Evolutionary conservation across 2,888 invertebrate genomes (phyloP).

Genomic region (Acanthococcus lagerstroemiae): DNA sequence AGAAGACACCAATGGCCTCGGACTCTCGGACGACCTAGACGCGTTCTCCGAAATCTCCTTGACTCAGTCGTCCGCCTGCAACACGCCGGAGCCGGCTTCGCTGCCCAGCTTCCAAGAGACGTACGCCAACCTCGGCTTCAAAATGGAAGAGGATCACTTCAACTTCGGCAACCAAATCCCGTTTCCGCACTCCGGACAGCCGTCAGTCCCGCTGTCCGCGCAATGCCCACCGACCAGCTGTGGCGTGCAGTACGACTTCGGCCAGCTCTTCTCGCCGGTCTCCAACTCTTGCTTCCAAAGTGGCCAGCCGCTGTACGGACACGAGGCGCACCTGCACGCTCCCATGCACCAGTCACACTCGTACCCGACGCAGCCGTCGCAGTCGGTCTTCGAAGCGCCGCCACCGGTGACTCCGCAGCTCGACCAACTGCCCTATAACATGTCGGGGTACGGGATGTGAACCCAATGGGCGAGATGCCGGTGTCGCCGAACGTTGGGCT

Average conservation of each 20-base stretch:
- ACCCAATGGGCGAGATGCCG: background rate
- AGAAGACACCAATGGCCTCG: slow-evolving; percentile 14
- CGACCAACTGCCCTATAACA: background rate
- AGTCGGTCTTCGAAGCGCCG: slow-evolving; percentile 8
- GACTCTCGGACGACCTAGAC: slow-evolving; percentile 19
- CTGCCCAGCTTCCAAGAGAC: slow-evolving; percentile 80
- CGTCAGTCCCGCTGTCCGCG: background rate
- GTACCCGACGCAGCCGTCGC: slow-evolving; percentile 31
- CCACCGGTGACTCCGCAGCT: slow-evolving; percentile 36
- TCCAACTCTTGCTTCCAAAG: background rate
- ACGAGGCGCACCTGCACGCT: slow-evolving; percentile 38
- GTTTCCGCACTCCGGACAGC: slow-evolving; percentile 34
- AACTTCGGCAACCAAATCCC: slow-evolving; percentile 45
- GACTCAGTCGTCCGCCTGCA: slow-evolving; percentile 2
- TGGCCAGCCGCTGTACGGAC: slow-evolving; percentile 34
- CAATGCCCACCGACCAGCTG: slow-evolving; percentile 38
- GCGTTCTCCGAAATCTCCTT: slow-evolving; percentile 21
- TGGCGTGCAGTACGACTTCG: slow-evolving; percentile 36
- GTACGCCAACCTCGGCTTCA: slow-evolving; percentile 56
- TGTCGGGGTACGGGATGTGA: background rate
- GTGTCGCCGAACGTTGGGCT: background rate
- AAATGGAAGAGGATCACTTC: slow-evolving; percentile 80
- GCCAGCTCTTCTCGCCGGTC: slow-evolving; percentile 14
- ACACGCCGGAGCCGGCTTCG: slow-evolving; percentile 38
- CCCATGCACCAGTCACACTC: slow-evolving; percentile 37